A percentile compares a stretch with the other conserved stretches of the same genome.
Conservation (phyloP, 2,113 vertebrate genomes). For the Cryptotis parvus region DNA sequence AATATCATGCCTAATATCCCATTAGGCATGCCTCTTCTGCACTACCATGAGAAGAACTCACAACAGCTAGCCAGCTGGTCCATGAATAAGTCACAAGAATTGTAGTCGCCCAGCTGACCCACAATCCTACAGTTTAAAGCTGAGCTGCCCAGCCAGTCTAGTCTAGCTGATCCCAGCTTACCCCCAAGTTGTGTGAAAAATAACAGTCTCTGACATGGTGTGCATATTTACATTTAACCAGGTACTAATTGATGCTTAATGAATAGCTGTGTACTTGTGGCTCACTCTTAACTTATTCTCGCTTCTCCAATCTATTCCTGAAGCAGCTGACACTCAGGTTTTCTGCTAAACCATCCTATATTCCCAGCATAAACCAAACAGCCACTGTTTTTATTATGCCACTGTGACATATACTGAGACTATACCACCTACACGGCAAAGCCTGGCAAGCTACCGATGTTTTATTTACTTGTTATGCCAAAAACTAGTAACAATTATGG, state of each 20-base stretch:
- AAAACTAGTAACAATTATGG: no score
- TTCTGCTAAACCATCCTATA: conserved; percentile 34
- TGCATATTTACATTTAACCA: no score
- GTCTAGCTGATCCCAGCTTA: background rate
- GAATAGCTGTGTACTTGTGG: background rate
- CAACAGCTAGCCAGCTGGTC: background rate
- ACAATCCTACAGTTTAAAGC: conserved; percentile 1
- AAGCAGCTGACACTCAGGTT: background rate
- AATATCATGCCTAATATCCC: no score
- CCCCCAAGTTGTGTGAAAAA: conserved; percentile 33
- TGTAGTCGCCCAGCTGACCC: background rate
- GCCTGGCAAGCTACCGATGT: no score
- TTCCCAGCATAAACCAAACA: conserved; percentile 20
- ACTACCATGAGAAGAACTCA: background rate
- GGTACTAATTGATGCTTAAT: background rate
- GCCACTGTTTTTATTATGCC: no score
- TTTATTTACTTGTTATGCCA: no score
- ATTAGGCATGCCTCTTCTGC: background rate
- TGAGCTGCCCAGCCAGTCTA: background rate
- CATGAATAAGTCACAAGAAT: background rate
- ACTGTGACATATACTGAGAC: no score
- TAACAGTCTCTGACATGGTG: background rate
- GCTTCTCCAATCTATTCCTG: conserved; percentile 10
- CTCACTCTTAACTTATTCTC: background rate
- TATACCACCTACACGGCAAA: no score